Conservation (phyloP, 2,888 invertebrate genomes). For the Himalopsyche anomala region DNA sequence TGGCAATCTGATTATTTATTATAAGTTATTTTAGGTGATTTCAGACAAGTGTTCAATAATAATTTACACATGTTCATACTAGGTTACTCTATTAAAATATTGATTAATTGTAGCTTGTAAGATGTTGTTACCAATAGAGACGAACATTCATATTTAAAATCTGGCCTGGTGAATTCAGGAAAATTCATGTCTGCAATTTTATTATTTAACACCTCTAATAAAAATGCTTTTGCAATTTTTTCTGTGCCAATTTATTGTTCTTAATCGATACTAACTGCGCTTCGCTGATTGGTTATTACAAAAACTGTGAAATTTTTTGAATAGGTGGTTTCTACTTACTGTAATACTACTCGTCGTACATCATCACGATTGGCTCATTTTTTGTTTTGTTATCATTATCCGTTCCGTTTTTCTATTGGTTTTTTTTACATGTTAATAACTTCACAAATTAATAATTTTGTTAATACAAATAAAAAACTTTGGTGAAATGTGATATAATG, state of each 20-base stretch:
- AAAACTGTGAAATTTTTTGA: neutral
- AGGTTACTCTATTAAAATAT: neutral
- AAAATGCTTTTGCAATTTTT: constrained; percentile 1
- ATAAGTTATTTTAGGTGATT: neutral
- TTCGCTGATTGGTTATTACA: neutral
- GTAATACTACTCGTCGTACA: constrained; percentile 15
- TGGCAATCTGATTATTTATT: no score
- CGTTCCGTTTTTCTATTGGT: neutral
- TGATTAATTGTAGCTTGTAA: neutral
- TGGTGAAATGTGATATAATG: neutral
- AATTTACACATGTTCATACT: neutral
- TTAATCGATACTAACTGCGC: neutral
- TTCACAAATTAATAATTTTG: neutral
- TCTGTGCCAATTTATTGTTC: neutral
- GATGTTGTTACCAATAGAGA: neutral
- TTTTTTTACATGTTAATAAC: neutral
- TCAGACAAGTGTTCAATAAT: neutral
- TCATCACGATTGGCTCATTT: constrained; percentile 23
- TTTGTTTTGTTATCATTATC: neutral
- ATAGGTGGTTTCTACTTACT: constrained; percentile 25
- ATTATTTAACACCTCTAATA: constrained; percentile 3
- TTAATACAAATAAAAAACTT: neutral
- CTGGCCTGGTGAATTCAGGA: neutral
- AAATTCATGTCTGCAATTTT: neutral
- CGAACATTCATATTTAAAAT: neutral